Conservation (phyloP, 1,140 invertebrate genomes). For the Ridgeia piscesae region DNA sequence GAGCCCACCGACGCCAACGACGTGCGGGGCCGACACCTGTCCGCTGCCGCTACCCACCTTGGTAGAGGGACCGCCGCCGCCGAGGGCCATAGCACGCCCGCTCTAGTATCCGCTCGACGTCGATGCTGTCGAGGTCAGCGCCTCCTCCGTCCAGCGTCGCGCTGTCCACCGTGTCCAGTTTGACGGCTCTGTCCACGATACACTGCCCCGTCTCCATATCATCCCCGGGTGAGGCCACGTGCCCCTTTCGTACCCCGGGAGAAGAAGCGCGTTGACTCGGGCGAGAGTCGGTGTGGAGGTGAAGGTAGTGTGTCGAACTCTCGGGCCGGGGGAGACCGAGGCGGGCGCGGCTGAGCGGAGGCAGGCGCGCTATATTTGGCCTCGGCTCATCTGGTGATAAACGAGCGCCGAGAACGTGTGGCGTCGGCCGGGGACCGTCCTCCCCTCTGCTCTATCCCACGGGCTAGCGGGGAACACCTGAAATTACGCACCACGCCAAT, state of each 20-base stretch:
- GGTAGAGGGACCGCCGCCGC: not conserved
- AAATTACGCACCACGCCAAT: not conserved
- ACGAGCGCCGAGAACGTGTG: not conserved
- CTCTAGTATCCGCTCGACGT: not conserved
- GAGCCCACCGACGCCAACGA: not conserved
- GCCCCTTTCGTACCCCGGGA: not conserved
- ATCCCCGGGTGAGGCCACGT: not conserved
- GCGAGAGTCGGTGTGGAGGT: not conserved
- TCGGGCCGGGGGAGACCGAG: too few relatives aligned
- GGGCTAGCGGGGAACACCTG: not conserved
- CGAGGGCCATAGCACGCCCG: not conserved
- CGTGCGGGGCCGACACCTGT: not conserved
- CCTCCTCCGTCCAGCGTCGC: not conserved
- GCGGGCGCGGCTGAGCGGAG: not conserved
- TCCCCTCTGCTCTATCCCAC: not conserved
- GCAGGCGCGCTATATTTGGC: conserved; percentile 3
- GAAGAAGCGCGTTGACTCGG: not conserved
- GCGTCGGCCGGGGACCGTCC: not conserved
- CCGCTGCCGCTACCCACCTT: not conserved
- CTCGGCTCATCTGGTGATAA: not conserved
- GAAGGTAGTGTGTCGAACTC: not conserved
- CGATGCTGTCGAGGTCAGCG: not conserved
- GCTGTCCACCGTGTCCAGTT: not conserved
- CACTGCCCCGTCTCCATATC: not conserved
- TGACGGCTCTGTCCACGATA: not conserved